A percentile compares a stretch with the other conserved stretches of the same genome.
These are phyloP conservation scores for Dysmachus trigonus DNA, from an alignment of 2,888 invertebrate species.

Conservation along the genomic window DNA sequence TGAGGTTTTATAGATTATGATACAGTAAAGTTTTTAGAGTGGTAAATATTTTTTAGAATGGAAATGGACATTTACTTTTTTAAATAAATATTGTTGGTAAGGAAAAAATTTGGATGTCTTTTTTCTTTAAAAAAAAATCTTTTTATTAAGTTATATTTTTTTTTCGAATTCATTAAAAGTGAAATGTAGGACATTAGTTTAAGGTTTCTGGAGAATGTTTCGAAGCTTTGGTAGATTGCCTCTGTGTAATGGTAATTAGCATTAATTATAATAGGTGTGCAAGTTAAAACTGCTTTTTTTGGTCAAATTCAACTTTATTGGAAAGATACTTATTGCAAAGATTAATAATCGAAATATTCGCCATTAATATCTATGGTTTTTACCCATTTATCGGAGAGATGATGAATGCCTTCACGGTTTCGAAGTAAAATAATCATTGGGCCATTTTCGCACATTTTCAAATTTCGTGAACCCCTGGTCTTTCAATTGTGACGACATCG, in stretches of 20 bases:
- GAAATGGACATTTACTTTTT: not conserved
- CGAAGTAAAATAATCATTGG: constrained; percentile 15
- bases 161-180: too few relatives aligned
- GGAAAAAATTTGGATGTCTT: not conserved
- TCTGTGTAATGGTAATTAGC: too few relatives aligned
- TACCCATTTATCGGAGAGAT: constrained; percentile 1
- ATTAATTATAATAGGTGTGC: not conserved
- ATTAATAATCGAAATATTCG: too few relatives aligned
- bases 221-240: too few relatives aligned
- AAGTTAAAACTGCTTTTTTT: not conserved
- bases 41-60: not conserved
- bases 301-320: not conserved
- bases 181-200: too few relatives aligned
- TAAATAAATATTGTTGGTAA: not conserved
- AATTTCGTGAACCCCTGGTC: not conserved
- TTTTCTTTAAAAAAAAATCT: too few relatives aligned
- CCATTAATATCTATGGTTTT: not conserved
- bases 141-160: too few relatives aligned
- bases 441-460: constrained; percentile 10
- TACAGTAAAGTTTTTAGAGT: not conserved
- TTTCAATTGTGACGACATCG: not conserved
- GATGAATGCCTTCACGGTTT: constrained; percentile 14
- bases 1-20: not conserved
- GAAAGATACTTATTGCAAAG: too few relatives aligned
- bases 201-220: too few relatives aligned